phyloP scores from a whole-genome alignment of 2,797 vertebrate genomes.

The Tympanoctomys barrerae region DNA sequence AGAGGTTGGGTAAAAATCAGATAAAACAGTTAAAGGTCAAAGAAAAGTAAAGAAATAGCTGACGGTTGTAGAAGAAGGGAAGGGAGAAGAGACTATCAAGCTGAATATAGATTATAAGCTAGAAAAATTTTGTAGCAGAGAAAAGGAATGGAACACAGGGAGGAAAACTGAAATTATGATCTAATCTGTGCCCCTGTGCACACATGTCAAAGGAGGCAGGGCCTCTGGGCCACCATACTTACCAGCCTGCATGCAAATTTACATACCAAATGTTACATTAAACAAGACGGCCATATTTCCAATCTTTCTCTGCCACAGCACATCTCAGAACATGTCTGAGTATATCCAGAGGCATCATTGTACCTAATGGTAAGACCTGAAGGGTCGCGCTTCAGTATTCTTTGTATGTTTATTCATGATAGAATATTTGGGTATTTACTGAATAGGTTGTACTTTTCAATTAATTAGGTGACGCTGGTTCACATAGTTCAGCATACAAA shows the following conservation, averaged over 20 bases:
- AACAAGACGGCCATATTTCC: neutral
- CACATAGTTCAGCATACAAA: neutral
- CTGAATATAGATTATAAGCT: neutral
- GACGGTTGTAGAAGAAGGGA: neutral
- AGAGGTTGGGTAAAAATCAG: conserved; percentile 67
- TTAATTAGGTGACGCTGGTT: neutral
- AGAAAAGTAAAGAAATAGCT: conserved; percentile 56
- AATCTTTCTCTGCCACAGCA: neutral
- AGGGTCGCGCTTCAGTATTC: neutral
- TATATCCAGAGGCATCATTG: neutral
- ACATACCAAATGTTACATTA: neutral
- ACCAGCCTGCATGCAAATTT: neutral
- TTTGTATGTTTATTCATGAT: neutral
- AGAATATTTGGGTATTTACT: neutral
- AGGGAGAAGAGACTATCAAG: neutral
- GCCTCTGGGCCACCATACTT: neutral
- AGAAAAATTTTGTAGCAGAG: neutral
- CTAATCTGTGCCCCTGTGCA: neutral
- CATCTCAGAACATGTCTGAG: neutral
- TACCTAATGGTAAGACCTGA: neutral
- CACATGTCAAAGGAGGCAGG: neutral
- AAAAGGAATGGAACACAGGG: neutral
- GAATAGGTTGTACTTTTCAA: neutral
- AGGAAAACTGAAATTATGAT: neutral
- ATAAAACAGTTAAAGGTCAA: conserved; percentile 78